Percentiles rank a stretch among this genome's conserved stretches.
Conservation (phyloP, 2,888 invertebrate genomes). For the Taenaris catops region DNA sequence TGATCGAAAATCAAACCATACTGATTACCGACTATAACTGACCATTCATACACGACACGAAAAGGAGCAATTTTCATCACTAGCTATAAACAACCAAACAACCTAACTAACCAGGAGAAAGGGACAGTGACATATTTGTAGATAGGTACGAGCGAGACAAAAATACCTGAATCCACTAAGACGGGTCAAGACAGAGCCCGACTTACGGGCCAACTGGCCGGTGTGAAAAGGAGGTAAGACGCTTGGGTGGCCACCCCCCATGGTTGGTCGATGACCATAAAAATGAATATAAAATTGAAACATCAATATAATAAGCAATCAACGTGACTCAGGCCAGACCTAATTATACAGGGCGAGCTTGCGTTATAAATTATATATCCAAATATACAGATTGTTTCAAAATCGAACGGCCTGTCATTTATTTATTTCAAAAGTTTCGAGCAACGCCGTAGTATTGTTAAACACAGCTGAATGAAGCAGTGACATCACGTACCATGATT, state of each 20-base stretch:
- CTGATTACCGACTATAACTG: conserved; percentile 14
- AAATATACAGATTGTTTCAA: conserved; percentile 59
- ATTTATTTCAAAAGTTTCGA: conserved; percentile 11
- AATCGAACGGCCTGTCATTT: conserved; percentile 32
- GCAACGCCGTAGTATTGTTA: conserved; percentile 24
- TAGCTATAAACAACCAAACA: conserved; percentile 52
- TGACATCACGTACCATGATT: conserved; percentile 41
- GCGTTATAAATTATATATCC: conserved; percentile 68
- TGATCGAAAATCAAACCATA: conserved; percentile 26
- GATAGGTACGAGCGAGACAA: conserved; percentile 41
- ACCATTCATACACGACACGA: conserved; percentile 24
- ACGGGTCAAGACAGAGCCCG: conserved; percentile 52
- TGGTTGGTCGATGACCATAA: conserved; percentile 79
- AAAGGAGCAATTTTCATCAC: conserved; percentile 63
- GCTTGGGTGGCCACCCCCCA: conserved; percentile 80
- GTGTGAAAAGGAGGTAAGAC: conserved; percentile 43
- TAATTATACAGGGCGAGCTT: conserved; percentile 72
- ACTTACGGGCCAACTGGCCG: conserved; percentile 30
- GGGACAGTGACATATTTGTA: conserved; percentile 24
- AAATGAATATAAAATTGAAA: conserved; percentile 80
- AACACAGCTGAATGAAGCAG: conserved; percentile 32
- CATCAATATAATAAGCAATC: conserved; percentile 81
- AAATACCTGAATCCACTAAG: conserved; percentile 41
- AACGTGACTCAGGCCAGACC: conserved; percentile 56
- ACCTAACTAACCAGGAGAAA: conserved; percentile 34